These are phyloP conservation scores for Drosophila affinis DNA, from an alignment of 2,888 invertebrate species.

Conservation along the genomic window DNA sequence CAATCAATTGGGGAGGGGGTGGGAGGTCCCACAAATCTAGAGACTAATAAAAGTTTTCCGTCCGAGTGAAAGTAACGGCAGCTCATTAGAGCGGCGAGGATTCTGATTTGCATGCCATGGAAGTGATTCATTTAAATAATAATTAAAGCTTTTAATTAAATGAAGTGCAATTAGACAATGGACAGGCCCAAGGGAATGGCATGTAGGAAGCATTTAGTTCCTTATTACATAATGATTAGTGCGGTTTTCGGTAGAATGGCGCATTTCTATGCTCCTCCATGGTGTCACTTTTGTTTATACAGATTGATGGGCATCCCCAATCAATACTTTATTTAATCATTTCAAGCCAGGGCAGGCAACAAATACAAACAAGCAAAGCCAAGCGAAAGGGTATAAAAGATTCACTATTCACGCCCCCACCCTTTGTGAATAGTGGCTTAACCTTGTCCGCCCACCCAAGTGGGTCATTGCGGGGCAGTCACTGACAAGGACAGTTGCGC, in stretches of 20 bases:
- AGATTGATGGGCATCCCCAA: no score
- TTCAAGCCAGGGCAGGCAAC: no score
- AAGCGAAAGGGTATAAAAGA: not conserved
- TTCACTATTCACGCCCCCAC: not conserved
- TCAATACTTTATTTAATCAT: no score
- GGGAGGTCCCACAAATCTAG: constrained; percentile 7
- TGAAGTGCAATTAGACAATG: not conserved
- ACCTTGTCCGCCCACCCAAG: constrained; percentile 25
- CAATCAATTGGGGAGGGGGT: constrained; percentile 13
- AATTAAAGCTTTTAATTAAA: not conserved
- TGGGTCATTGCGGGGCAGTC: constrained; percentile 30
- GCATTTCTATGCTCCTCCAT: not conserved
- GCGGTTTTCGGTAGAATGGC: no score
- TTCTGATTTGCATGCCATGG: not conserved
- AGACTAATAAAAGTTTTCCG: constrained; percentile 27
- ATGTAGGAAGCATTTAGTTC: no score
- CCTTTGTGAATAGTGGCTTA: not conserved
- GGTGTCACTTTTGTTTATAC: not conserved
- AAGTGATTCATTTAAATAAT: not conserved
- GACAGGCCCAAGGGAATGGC: no score
- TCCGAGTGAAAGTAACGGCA: constrained; percentile 32
- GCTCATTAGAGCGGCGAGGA: not conserved
- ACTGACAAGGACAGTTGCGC: constrained; percentile 38
- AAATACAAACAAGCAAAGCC: no score
- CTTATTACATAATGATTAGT: no score